These are phyloP conservation scores for Lytechinus pictus DNA, from an alignment of 35 echinoderm and acorn worm genomes.

Conservation along the genomic window DNA sequence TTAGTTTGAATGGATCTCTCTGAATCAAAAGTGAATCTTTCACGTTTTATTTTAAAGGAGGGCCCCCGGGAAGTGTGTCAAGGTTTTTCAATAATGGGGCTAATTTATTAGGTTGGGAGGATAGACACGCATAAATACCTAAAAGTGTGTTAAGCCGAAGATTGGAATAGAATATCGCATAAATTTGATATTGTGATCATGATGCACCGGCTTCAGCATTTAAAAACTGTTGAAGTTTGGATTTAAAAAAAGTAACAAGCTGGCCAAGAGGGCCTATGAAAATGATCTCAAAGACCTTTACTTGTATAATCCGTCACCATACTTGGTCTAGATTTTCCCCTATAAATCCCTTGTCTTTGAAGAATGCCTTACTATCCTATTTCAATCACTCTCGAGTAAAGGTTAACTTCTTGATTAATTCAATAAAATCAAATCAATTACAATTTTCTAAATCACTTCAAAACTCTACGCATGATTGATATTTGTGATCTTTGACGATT, in stretches of 20 bases:
- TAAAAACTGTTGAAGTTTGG: background rate
- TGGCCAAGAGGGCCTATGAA: background rate
- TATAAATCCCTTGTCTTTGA: background rate
- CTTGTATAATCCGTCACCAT: background rate
- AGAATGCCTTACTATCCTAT: background rate
- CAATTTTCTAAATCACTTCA: background rate
- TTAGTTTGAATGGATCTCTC: too few relatives aligned
- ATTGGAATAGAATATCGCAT: background rate
- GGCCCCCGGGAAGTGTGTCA: background rate
- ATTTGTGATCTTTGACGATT: background rate
- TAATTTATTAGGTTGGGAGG: background rate
- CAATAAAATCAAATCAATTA: background rate
- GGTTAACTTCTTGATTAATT: constrained; percentile 28
- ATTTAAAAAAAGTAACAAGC: background rate
- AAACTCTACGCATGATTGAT: background rate
- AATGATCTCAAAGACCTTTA: background rate
- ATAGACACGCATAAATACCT: background rate
- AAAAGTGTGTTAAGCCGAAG: background rate
- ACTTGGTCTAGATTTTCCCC: background rate
- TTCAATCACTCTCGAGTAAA: background rate
- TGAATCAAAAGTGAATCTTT: too few relatives aligned
- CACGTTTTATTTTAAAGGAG: too few relatives aligned
- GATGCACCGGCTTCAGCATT: background rate
- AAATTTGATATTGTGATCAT: background rate
- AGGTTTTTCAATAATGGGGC: background rate